phyloP scores from a whole-genome alignment of 2,113 vertebrate genomes.

The Gymnogyps californianus region DNA sequence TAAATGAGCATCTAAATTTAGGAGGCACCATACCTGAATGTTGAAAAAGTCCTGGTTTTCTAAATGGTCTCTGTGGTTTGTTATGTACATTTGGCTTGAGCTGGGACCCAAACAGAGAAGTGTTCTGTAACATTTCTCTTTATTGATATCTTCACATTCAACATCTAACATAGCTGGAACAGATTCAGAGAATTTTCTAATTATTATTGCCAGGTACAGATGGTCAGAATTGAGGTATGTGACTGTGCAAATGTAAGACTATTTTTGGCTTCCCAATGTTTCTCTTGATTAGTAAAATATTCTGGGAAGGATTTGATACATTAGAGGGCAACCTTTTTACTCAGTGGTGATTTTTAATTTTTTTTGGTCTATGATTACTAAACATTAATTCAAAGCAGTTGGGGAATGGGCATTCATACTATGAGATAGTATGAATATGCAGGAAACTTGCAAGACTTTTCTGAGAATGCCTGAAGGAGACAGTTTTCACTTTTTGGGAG shows the following conservation, averaged over 20 bases:
- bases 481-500: not conserved
- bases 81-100: not conserved
- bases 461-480: not conserved
- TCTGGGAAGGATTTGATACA: not conserved
- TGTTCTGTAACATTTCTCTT: not conserved
- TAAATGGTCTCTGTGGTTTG: not conserved
- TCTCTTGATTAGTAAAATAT: not conserved
- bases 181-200: not conserved
- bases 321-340: not conserved
- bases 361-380: rapidly evolving
- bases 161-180: not conserved
- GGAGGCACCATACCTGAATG: not conserved
- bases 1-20: not conserved
- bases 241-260: not conserved
- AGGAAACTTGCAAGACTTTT: not conserved
- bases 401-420: not conserved
- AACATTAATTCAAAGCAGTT: not conserved
- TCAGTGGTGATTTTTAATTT: not conserved
- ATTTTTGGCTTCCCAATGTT: not conserved
- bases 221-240: not conserved
- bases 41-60: not conserved
- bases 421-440: rapidly evolving
- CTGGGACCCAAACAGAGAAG: not conserved
- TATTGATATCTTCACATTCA: not conserved
- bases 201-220: not conserved